phyloP scores from a whole-genome alignment of 2,797 vertebrate species.

The Gadopsis bispinosus region DNA sequence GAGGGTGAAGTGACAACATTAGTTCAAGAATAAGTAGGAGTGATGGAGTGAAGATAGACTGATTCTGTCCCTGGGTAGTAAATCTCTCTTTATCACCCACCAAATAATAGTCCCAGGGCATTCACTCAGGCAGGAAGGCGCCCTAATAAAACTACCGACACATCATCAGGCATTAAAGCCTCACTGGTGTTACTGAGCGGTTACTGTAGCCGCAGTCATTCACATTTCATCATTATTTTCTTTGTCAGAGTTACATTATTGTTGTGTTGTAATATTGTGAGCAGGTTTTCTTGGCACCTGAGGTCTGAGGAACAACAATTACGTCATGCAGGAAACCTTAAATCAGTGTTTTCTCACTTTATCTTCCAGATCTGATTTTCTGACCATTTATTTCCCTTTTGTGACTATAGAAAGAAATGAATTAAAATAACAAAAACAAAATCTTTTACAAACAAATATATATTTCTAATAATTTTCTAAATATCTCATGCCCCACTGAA shows the following conservation, averaged over 20 bases:
- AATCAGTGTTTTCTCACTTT: not conserved
- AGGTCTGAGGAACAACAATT: not conserved
- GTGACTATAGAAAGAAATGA: not conserved
- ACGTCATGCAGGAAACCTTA: not conserved
- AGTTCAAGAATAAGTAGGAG: slow-evolving; percentile 37
- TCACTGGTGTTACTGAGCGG: slow-evolving; percentile 1
- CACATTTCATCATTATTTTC: not conserved
- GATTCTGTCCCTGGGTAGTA: slow-evolving; percentile 58
- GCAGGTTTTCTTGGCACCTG: not conserved
- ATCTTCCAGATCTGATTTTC: not conserved
- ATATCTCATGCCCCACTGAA: not conserved
- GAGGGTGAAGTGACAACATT: slow-evolving; percentile 49
- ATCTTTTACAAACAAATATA: not conserved
- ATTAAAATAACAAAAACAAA: not conserved
- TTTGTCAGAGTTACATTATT: not conserved
- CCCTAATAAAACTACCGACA: slow-evolving; percentile 63
- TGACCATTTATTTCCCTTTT: not conserved
- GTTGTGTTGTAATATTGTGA: not conserved
- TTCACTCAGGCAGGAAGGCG: slow-evolving; percentile 37
- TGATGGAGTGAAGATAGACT: slow-evolving; percentile 64
- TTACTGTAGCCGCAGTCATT: not conserved
- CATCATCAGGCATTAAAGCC: slow-evolving; percentile 47
- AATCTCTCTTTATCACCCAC: slow-evolving; percentile 75
- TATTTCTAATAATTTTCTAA: not conserved
- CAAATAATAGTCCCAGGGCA: slow-evolving; percentile 53